Base-by-base conservation (phyloP, 23 tunicate genomes). In the Corella eumyota region DNA sequence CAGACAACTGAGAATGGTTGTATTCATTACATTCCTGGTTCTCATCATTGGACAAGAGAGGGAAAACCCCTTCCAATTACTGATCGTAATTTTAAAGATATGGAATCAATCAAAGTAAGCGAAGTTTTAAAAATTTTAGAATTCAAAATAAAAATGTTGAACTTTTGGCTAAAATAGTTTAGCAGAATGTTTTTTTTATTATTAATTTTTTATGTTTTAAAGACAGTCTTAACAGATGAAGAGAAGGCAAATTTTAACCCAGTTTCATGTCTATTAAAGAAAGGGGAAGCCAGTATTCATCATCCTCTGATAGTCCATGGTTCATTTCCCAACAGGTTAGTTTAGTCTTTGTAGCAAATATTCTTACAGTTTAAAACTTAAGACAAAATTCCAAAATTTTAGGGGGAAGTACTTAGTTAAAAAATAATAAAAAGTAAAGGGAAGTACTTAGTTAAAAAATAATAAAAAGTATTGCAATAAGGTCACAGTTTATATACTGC, bases 31-130 rank as follows among this genome's bases (percentile, higher is more conserved):
- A 76, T 85, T 4, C 95, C 95, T 34, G 78, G 75, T 0, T 85
- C 95, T 7, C 95, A 85, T 50, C 64, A 45, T 19, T 85, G 95
- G 85, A 76, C 76, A n/a, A 58, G 95, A 58, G 65, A 76, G 22
- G 95, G 85, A 31, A 70, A 85, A 30, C 84, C 95, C 3, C 78
- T 85, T 32, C 95, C 95, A 56, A 78, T 85, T 30, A 85, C 95
- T 6, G 95, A 85, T 45, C 76, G 56, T 32, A 76, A 85, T 54
- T 85, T 85, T 52, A 72, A 66, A 38, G 95, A 85, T 35, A 85
- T 85, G 95, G 95, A 85, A 71, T 76, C 85, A 35, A 85, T 85
- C 4, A 76, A 85, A 68, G 95, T 76, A 58, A 9, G 60, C 13
- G n/a, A n/a, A n/a, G n/a, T n/a, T n/a, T 17, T 15, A 17, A 15